Base-by-base conservation (phyloP, 1,140 invertebrate genomes). In the Penaeus chinensis region DNA sequence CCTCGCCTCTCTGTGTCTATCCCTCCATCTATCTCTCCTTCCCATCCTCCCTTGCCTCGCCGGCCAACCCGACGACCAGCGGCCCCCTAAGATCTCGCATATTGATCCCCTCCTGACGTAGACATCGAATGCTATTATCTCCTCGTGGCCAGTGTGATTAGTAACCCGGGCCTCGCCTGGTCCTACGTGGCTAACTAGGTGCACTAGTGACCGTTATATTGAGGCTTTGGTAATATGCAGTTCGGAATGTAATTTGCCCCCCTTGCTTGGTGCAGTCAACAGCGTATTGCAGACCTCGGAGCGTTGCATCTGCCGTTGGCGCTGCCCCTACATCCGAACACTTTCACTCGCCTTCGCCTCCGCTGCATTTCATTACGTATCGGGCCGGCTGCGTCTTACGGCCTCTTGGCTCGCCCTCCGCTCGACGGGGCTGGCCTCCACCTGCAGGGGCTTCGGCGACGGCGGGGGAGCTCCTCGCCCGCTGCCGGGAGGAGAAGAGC, bases 241-340 rank as follows among this genome's bases (percentile, higher is more conserved):
- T 87, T 87, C 80, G 86, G 86, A 87, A 87, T 87, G 86, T 87
- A 87, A 87, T 87, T 87, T 87, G 86, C 80, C 80, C 78, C 71
- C 71, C 80, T 87, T 87, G 86, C 86, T 87, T 87, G 86, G 86
- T 71, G 86, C 86, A 87, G 86, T 87, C 86, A 87, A 87, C 86
- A 87, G 82, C 86, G 86, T 87, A 87, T 87, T 87, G 86, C 80
- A 87, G 86, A 87, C 69, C 83, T 85, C 61, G 80, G 61, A 87
- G 86, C 80, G 78, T 78, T 87, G 80, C 78, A 77, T 87, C 86
- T 87, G 86, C 86, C 69, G 76, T 20, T 60, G n/a, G 69, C 69
- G 62, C 60, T 13, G 54, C 60, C 27, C 47, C 79, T 32, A 27
- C 11, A 60, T 42, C 19, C 80, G 54, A 24, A 22, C n/a, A n/a